Conservation (phyloP, 2,113 vertebrate species). For the Steatornis caripensis region DNA sequence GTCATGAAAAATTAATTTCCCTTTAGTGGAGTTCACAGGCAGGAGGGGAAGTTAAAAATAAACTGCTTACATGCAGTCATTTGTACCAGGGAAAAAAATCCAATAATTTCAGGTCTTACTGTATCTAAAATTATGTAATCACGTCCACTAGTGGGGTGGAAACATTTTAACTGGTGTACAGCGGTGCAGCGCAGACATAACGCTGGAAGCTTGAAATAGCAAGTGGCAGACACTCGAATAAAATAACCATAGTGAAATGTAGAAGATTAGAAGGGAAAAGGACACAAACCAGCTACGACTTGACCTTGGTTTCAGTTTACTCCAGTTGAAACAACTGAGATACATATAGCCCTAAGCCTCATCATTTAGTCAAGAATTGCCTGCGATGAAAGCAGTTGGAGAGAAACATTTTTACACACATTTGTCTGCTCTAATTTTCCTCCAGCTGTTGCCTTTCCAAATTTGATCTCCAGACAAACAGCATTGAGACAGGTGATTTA, state of each 20-base stretch:
- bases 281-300: constrained; percentile 27
- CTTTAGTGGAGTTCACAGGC: background rate
- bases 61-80: background rate
- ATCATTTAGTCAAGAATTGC: constrained; percentile 33
- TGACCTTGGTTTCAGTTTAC: constrained; percentile 54
- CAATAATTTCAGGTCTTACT: background rate
- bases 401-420: background rate
- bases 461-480: constrained; percentile 31
- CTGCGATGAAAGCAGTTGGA: constrained; percentile 36
- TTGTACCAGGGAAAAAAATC: background rate
- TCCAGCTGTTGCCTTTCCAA: constrained; percentile 42
- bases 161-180: constrained; percentile 1
- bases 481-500: constrained; percentile 9
- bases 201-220: constrained; percentile 18
- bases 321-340: constrained; percentile 21
- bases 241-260: constrained; percentile 26
- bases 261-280: constrained; percentile 35
- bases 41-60: constrained; percentile 29
- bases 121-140: constrained; percentile 37
- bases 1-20: constrained; percentile 2
- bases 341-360: constrained; percentile 46
- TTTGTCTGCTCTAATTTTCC: constrained; percentile 33
- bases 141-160: background rate
- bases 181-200: background rate
- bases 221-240: constrained; percentile 39